phyloP scores from a whole-genome alignment of 2,113 vertebrate genomes.

The Fulica atra region DNA sequence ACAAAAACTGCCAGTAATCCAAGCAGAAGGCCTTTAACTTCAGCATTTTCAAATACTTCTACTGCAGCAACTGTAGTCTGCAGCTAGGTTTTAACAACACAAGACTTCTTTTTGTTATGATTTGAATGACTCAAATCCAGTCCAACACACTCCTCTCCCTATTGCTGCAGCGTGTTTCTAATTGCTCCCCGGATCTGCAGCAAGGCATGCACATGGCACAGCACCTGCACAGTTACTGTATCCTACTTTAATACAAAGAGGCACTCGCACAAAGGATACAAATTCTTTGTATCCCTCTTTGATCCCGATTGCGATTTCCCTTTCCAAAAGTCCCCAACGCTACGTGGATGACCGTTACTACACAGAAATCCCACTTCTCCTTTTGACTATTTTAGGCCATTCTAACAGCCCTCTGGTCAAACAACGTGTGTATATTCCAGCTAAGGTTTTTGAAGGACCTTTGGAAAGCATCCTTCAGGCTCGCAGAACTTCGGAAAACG shows the following conservation, averaged over 20 bases:
- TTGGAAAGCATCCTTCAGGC: conserved; percentile 35
- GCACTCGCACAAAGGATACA: conserved; percentile 69
- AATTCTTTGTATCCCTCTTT: neutral
- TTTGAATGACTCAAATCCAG: neutral
- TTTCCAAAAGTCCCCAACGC: neutral
- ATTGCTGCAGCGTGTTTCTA: neutral
- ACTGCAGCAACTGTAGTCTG: neutral
- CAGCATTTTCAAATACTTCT: conserved; percentile 81
- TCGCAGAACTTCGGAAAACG: neutral
- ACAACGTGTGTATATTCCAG: neutral
- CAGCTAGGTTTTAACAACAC: neutral
- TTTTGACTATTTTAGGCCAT: neutral
- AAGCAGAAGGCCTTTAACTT: conserved; percentile 95
- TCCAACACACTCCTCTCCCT: neutral
- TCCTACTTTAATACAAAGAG: conserved; percentile 67
- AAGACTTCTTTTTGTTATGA: neutral
- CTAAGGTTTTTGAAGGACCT: neutral
- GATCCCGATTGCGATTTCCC: neutral
- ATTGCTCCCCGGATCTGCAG: neutral
- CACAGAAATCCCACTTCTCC: conserved; percentile 14
- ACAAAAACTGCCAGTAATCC: conserved; percentile 98
- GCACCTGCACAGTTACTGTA: conserved; percentile 62
- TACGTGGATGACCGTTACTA: neutral
- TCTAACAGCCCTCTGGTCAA: neutral
- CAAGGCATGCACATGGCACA: conserved; percentile 58